Percentiles rank a stretch among this genome's conserved stretches.
Evolutionary conservation across 2,797 vertebrate species (phyloP).

Genomic region (Cossypha niveicapilla): DNA sequence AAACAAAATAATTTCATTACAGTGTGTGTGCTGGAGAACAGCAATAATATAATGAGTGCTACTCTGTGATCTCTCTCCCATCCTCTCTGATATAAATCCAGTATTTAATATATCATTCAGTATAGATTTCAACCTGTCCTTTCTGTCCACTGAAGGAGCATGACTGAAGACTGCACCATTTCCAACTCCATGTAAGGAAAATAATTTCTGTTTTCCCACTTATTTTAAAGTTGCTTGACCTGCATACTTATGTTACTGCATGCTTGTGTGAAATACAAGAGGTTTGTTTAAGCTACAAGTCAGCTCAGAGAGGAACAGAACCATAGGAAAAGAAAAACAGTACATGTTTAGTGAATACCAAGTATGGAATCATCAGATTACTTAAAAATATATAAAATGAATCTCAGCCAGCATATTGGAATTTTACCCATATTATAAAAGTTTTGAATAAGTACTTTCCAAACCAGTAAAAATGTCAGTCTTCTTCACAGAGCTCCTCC

Average conservation of each 20-base stretch:
- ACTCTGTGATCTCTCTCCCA: background rate
- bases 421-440: background rate
- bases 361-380: background rate
- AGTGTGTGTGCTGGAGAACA: background rate
- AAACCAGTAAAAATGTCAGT: background rate
- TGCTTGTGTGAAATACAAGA: background rate
- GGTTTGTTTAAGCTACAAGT: background rate
- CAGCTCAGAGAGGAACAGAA: background rate
- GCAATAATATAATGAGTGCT: background rate
- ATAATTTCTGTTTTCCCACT: background rate
- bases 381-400: background rate
- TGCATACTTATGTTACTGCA: background rate
- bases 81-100: background rate
- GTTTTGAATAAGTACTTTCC: background rate
- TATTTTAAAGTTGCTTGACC: background rate
- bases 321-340: background rate
- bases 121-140: background rate
- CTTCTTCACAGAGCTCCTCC: background rate
- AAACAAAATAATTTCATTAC: background rate
- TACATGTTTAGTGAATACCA: background rate
- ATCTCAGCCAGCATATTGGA: background rate
- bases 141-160: background rate
- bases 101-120: background rate
- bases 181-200: background rate
- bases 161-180: fast-evolving